These are phyloP conservation scores for Pterocles orientalis DNA, from an alignment of 2,113 vertebrate species.

Conservation along the genomic window DNA sequence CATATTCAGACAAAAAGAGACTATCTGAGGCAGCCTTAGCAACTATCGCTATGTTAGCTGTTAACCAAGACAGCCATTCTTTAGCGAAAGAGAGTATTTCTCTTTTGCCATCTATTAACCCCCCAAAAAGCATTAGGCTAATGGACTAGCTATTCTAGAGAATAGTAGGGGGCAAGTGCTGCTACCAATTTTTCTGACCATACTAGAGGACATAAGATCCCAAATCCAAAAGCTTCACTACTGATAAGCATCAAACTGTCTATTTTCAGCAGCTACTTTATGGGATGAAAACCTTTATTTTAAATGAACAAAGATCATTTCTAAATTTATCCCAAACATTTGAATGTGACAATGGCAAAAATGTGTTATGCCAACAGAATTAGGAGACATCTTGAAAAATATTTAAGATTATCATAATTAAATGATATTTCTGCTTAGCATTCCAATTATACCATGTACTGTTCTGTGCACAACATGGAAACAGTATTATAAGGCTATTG, in stretches of 20 bases:
- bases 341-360: not conserved
- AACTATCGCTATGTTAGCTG: not conserved
- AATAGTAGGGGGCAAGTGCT: not conserved
- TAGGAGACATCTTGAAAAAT: conserved; percentile 63
- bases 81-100: not conserved
- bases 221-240: not conserved
- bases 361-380: not conserved
- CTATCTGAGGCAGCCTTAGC: not conserved
- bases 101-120: not conserved
- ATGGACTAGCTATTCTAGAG: not conserved
- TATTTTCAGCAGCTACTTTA: conserved; percentile 14
- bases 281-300: not conserved
- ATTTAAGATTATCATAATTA: conserved; percentile 52
- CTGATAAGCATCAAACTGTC: not conserved
- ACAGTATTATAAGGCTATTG: conserved; percentile 80
- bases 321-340: conserved; percentile 26
- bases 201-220: not conserved
- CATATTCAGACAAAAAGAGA: not conserved
- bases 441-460: conserved; percentile 66
- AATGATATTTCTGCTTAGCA: conserved; percentile 49
- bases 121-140: not conserved
- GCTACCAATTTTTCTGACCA: not conserved
- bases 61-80: not conserved
- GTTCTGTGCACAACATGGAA: conserved; percentile 74
- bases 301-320: not conserved